Evolutionary conservation across 2,797 vertebrate genomes (phyloP).

Genomic region (Darevskia nairensis): DNA sequence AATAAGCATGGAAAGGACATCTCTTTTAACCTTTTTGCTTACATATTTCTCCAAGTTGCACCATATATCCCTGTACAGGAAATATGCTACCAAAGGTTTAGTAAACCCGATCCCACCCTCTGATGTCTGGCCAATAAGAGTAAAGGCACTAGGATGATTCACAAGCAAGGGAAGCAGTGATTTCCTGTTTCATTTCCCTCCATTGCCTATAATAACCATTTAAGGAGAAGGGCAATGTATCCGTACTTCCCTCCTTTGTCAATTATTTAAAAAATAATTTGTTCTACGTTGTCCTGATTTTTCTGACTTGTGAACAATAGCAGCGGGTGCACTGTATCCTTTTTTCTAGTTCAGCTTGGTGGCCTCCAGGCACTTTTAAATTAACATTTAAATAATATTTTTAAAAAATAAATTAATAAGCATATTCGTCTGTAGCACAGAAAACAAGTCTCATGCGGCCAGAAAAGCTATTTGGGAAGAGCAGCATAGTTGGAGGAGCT

Average conservation of each 20-base stretch:
- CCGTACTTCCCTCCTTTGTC: not conserved
- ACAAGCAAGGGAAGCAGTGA: not conserved
- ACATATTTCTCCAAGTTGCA: not conserved
- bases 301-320: not conserved
- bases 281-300: not conserved
- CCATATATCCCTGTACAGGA: not conserved
- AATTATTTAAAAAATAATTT: not conserved
- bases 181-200: not conserved
- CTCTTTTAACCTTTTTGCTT: not conserved
- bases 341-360: not conserved
- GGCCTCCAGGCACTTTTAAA: not conserved
- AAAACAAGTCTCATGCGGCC: not conserved
- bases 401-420: not conserved
- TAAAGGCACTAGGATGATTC: not conserved
- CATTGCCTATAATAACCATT: not conserved
- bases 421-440: not conserved
- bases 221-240: not conserved
- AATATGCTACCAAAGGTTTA: not conserved
- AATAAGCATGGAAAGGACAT: not conserved
- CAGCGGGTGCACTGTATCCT: not conserved
- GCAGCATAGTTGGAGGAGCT: not conserved
- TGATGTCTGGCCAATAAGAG: not conserved
- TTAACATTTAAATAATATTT: not conserved
- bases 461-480: constrained; percentile 1
- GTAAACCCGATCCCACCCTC: not conserved